Evolutionary conservation across 1,140 invertebrate genomes (phyloP).

Genomic region (Gryon sp.): DNA sequence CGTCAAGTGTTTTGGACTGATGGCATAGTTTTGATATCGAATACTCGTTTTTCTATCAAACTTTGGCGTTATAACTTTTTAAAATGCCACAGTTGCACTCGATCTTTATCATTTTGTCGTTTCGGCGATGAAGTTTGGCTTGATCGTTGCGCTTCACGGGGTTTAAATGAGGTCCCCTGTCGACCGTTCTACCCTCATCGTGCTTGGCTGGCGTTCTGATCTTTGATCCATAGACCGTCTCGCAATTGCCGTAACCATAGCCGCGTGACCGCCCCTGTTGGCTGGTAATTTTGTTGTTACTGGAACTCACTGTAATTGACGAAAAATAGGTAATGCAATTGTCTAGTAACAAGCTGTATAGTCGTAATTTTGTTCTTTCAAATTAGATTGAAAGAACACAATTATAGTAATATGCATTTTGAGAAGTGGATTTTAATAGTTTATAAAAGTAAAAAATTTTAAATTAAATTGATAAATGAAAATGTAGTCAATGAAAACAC

Average conservation of each 20-base stretch:
- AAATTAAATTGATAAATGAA: too few species aligned
- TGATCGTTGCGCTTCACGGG: constrained; percentile 39
- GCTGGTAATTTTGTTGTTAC: constrained; percentile 56
- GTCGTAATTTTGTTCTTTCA: too few species aligned
- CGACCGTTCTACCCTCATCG: constrained; percentile 22
- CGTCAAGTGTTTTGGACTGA: constrained; percentile 21
- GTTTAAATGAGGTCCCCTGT: constrained; percentile 41
- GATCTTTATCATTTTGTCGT: constrained; percentile 26
- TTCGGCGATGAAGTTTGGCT: constrained; percentile 40
- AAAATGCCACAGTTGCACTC: neutral
- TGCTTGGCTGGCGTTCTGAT: constrained; percentile 56
- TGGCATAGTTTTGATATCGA: constrained; percentile 33
- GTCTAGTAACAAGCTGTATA: constrained; percentile 57
- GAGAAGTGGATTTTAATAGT: too few species aligned
- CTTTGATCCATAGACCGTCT: constrained; percentile 63
- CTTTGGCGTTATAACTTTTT: constrained; percentile 34
- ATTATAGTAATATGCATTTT: too few species aligned
- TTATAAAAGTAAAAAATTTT: too few species aligned
- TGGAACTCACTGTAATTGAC: constrained; percentile 46
- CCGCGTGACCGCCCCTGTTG: constrained; percentile 49
- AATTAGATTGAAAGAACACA: constrained; percentile 7
- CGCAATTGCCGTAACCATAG: constrained; percentile 57
- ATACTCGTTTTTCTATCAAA: constrained; percentile 19
- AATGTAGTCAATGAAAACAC: too few species aligned
- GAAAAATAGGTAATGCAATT: constrained; percentile 64